Evolutionary conservation across 2,113 vertebrate species (phyloP).

Genomic region (Lonchura striata): DNA sequence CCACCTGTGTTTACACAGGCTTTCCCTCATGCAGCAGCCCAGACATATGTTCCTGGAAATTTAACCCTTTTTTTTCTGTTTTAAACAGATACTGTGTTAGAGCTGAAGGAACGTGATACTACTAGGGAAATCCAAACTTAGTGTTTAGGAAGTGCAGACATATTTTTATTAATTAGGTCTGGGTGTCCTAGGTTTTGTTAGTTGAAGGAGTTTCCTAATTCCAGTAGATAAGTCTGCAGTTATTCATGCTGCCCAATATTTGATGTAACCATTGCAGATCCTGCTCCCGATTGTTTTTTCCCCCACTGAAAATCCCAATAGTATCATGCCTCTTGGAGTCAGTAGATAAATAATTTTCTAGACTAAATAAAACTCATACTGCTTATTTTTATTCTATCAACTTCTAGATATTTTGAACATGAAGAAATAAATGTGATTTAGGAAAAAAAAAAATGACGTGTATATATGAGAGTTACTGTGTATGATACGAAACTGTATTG

Average conservation of each 20-base stretch:
- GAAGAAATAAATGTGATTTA: neutral
- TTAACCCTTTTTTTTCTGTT: neutral
- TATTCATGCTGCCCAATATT: neutral
- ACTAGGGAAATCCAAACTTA: neutral
- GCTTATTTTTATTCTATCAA: neutral
- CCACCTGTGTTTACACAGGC: conserved; percentile 45
- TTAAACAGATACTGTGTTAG: neutral
- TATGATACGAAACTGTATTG: neutral
- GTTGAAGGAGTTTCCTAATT: neutral
- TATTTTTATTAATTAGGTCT: neutral
- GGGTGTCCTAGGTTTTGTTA: neutral
- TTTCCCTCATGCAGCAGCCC: conserved; percentile 8
- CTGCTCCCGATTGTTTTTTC: neutral
- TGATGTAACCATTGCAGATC: neutral
- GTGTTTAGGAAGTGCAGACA: neutral
- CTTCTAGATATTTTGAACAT: neutral
- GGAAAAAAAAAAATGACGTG: neutral
- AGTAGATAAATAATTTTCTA: neutral
- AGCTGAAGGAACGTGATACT: neutral
- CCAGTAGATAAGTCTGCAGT: neutral
- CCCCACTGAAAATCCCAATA: neutral
- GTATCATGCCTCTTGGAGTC: neutral
- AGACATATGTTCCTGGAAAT: neutral
- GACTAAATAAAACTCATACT: neutral
- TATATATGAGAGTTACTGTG: neutral